Evolutionary conservation across 2,113 vertebrate genomes (phyloP), one percentile per base, ranked within the genome.

Genomic region (Sapayoa aenigma): DNA sequence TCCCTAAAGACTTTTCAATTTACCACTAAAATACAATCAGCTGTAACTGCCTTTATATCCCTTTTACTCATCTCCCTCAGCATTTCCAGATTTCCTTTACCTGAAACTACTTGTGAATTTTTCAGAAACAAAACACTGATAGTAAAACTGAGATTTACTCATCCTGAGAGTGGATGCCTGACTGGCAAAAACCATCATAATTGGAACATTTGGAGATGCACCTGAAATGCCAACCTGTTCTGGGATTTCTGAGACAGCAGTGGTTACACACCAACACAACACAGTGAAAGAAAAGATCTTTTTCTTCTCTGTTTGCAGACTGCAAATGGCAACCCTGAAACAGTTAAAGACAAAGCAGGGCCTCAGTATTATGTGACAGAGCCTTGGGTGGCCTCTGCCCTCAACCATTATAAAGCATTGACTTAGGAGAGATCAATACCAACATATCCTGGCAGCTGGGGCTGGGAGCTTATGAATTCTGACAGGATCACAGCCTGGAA

Each of bases 401-500:
- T 67, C 60, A 78, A 49, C 66, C 33, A 46, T 66, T 63, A 66
- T 8, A 73, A 76, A 82, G 42, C 42, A 85, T n/a, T 88, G 59
- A 93, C 72, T 60, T 39, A 14, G 58, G 39, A 42, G 76, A 93
- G 55, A 95, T 90, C 85, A 67, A 86, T 88, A 88, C 31, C 87
- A 74, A 31, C 63, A 41, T 25, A 80, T 59, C 87, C 84, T 71
- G 67, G 55, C 82, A 90, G 59, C 58, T 69, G 46, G 78, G 52
- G 66, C 22, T 35, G 11, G 41, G 85, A 88, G 82, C 39, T 90
- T 62, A 84, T 71, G 60, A 91, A 87, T 63, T 39, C 71, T 77
- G 81, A 91, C 67, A 67, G 85, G 55, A 77, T 86, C 63, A 94
- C 68, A 91, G 75, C 42, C 75, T 81, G 79, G 92, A 74, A 71